Percentiles rank a stretch among this genome's conserved stretches.
phyloP scores from a whole-genome alignment of 1,140 invertebrate genomes.

The Popillia japonica region DNA sequence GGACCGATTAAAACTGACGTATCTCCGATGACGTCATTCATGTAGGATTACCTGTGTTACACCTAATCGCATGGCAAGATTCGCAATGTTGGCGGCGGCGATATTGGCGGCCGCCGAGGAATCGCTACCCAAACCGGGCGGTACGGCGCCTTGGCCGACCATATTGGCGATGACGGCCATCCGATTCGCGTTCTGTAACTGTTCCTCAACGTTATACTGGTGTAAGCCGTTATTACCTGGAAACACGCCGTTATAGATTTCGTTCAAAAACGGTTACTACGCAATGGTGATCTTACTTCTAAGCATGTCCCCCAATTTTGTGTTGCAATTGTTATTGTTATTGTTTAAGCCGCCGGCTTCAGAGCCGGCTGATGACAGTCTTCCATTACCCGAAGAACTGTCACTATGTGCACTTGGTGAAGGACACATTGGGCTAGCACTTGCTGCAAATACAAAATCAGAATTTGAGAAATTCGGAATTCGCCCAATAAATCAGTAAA shows the following conservation, averaged over 20 bases:
- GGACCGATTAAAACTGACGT: no score
- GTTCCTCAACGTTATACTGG: conserved; percentile 74
- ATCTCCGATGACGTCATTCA: no score
- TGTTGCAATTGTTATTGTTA: conserved; percentile 77
- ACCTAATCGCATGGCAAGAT: conserved; percentile 81
- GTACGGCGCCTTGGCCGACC: conserved; percentile 67
- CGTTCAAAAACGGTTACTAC: background rate
- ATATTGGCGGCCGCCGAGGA: conserved; percentile 66
- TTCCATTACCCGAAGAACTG: conserved; percentile 79
- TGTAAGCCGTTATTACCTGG: conserved; percentile 60
- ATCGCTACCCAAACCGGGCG: conserved; percentile 58
- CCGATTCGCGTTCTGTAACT: conserved; percentile 74
- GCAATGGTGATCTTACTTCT: conserved; percentile 59
- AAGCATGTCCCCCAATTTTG: conserved; percentile 74
- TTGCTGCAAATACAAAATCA: conserved; percentile 51
- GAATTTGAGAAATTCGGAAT: background rate
- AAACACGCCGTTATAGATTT: background rate
- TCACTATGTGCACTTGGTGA: conserved; percentile 85
- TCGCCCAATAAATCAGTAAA: no score
- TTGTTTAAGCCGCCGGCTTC: conserved; percentile 73
- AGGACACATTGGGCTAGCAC: conserved; percentile 71
- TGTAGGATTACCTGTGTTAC: conserved; percentile 57
- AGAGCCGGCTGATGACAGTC: conserved; percentile 79
- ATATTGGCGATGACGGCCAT: conserved; percentile 79
- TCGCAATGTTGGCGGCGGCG: conserved; percentile 71